Conservation (phyloP, 2,797 vertebrate species). For the Hippocampus kuda region DNA sequence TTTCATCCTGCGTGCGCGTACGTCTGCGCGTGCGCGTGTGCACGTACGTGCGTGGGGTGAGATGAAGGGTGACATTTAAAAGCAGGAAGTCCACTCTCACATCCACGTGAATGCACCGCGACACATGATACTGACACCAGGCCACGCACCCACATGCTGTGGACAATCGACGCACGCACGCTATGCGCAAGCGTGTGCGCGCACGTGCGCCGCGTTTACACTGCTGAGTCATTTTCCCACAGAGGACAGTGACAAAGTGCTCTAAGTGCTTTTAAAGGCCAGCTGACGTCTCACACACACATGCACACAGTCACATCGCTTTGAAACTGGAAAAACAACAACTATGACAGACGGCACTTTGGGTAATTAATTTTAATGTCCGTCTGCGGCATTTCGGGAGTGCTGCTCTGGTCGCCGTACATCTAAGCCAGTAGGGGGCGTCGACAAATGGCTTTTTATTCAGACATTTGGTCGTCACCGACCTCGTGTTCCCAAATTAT, state of each 20-base stretch:
- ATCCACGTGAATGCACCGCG: background rate
- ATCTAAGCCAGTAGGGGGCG: background rate
- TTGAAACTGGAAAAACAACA: constrained; percentile 25
- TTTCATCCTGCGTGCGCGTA: background rate
- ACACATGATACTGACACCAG: background rate
- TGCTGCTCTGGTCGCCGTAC: background rate
- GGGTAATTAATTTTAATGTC: background rate
- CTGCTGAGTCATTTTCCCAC: constrained; percentile 27
- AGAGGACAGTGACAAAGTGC: constrained; percentile 31
- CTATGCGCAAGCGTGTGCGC: background rate
- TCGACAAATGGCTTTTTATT: background rate
- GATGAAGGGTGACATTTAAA: background rate
- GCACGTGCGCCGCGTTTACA: constrained; percentile 11
- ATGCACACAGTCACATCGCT: constrained; percentile 11
- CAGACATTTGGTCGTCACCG: background rate
- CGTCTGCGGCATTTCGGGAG: background rate
- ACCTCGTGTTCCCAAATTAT: too few species aligned
- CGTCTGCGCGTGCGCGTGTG: background rate
- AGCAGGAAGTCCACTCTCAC: background rate
- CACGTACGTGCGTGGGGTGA: background rate
- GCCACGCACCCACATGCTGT: constrained; percentile 1
- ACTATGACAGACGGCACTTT: constrained; percentile 9
- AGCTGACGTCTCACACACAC: constrained; percentile 18
- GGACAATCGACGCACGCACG: constrained; percentile 13
- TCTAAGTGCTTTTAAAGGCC: constrained; percentile 35